Evolutionary conservation across 2,113 vertebrate genomes (phyloP).

Genomic region (Nycticebus coucang): DNA sequence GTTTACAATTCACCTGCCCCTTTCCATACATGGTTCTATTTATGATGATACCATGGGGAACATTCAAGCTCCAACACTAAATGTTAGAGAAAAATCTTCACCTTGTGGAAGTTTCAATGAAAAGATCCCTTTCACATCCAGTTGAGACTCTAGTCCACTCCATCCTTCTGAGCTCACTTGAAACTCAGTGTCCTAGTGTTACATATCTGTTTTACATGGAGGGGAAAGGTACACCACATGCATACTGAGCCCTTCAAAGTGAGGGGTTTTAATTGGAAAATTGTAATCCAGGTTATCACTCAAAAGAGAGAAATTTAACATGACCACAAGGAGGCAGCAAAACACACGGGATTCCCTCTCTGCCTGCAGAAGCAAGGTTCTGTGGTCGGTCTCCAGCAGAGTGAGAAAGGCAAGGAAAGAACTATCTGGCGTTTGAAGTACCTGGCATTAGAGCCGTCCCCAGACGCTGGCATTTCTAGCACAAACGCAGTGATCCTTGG

Average conservation of each 20-base stretch:
- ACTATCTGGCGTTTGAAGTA: neutral
- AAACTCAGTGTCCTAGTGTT: neutral
- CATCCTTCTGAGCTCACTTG: neutral
- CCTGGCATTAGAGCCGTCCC: slow-evolving; percentile 1
- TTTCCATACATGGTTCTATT: neutral
- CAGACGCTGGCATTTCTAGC: slow-evolving; percentile 2
- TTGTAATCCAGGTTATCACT: neutral
- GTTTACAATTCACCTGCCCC: neutral
- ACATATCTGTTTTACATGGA: neutral
- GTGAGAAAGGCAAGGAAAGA: neutral
- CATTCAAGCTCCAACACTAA: neutral
- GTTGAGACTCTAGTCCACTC: neutral
- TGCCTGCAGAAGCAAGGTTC: neutral
- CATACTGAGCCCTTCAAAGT: neutral
- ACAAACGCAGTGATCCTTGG: neutral
- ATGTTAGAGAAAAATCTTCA: neutral
- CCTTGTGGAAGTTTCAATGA: neutral
- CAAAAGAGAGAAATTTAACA: neutral
- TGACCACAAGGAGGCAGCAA: slow-evolving; percentile 78
- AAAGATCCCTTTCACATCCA: neutral
- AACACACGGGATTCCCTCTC: slow-evolving; percentile 60
- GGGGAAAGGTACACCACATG: neutral
- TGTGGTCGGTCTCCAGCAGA: neutral
- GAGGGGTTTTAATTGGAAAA: slow-evolving; percentile 9
- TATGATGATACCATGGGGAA: neutral